Base-by-base conservation (phyloP, 1,140 invertebrate species). In the Lordiphosa clarofinis region DNA sequence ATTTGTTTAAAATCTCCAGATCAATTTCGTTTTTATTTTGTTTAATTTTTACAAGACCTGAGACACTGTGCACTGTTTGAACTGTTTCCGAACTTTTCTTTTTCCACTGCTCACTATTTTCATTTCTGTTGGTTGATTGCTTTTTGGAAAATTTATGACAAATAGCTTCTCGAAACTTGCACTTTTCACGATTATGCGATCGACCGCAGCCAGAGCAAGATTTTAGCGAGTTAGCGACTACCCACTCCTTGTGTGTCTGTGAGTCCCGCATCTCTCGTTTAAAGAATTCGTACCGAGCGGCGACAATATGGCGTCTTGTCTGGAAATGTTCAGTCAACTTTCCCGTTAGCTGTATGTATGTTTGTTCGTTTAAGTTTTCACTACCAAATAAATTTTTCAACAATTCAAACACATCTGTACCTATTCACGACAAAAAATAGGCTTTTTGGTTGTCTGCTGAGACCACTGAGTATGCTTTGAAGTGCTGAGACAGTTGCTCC, bases 161-260 rank as follows among this genome's bases (percentile, higher is more conserved):
- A 36, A 33, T n/a, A 12, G 31, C 31, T 9, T 36, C 36, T 3
- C 48, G 39, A 40, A 15, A 40, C 6, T 40, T 40, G 39, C 39
- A 40, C 19, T 15, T 15, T 9, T 40, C 12, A 9, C 12, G 13
- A 15, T 8, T 40, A 2, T 19, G 39, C 5, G 24, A 28, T 1
- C 5, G 24, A 28, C 24, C 24, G 24, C 24, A 28, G 24, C 24
- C 24, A 28, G 24, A 28, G 24, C 6, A 28, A 28, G 8, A 8
- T 40, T 40, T 40, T 9, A 15, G 39, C 6, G 5, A 15, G 28
- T 31, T 5, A 24, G 6, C 21, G 21, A 24, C 56, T n/a, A 59
- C 38, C 50, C 52, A 66, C n/a, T 66, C 56, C 55, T 33, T 59
- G 21, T 66, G 56, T 50, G 63, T 46, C 28, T 59, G 50, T 11